These are phyloP conservation scores for Anastrepha obliqua DNA, from an alignment of 1,140 invertebrate species.

Conservation along the genomic window DNA sequence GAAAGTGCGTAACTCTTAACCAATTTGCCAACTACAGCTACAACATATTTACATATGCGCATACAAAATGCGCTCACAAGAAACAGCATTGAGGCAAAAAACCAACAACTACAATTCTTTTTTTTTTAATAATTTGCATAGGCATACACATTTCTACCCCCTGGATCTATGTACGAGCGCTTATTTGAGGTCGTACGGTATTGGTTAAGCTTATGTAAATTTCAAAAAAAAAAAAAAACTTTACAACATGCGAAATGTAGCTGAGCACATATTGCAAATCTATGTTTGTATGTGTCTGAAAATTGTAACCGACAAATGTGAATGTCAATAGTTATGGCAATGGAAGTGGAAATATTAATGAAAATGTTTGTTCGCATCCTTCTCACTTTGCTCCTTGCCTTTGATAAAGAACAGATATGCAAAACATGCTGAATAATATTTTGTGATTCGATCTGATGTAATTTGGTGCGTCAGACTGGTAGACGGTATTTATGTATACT, in stretches of 20 bases:
- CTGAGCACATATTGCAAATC: background rate
- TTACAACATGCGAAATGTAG: background rate
- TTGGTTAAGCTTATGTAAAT: background rate
- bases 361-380: background rate
- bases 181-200: background rate
- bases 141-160: no score
- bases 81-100: no score
- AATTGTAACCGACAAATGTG: constrained; percentile 14
- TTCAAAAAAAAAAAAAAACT: background rate
- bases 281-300: background rate
- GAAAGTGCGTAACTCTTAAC: no score
- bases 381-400: background rate
- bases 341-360: background rate
- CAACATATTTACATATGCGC: no score
- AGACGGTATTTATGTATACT: background rate
- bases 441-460: background rate
- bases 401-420: constrained; percentile 29
- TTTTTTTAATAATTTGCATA: no score
- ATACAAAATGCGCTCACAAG: no score
- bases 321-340: background rate
- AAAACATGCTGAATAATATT: constrained; percentile 39
- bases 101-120: no score
- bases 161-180: background rate
- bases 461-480: constrained; percentile 1
- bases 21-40: no score